These are phyloP conservation scores for Porites divaricata DNA, from an alignment of 92 coral and sea anemone species.

Conservation along the genomic window DNA sequence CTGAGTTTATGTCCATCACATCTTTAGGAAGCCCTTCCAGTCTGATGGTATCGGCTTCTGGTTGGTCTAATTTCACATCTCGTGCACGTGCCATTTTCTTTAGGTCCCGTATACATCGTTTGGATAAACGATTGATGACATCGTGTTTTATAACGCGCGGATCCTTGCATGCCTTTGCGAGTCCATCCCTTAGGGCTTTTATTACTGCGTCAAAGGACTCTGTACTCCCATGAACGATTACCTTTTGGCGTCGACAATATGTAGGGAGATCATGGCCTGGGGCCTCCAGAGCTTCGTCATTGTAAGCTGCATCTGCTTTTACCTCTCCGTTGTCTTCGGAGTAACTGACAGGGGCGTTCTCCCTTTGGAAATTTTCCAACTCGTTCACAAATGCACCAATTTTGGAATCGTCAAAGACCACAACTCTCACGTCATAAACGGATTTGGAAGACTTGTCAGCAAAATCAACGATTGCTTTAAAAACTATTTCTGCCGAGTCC, in stretches of 20 bases:
- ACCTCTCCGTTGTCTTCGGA: background rate
- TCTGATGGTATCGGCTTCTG: constrained; percentile 4
- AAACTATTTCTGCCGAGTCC: constrained; percentile 24
- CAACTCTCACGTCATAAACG: constrained; percentile 15
- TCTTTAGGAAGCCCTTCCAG: constrained; percentile 40
- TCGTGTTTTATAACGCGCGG: constrained; percentile 9
- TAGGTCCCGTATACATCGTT: constrained; percentile 5
- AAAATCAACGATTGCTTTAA: constrained; percentile 14
- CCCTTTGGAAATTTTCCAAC: constrained; percentile 2
- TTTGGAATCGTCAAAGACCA: constrained; percentile 8
- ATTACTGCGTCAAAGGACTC: constrained; percentile 10
- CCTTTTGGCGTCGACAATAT: background rate
- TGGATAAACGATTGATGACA: constrained; percentile 3
- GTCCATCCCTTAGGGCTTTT: constrained; percentile 21
- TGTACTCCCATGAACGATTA: constrained; percentile 5
- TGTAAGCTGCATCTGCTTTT: background rate
- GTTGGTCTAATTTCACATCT: constrained; percentile 39
- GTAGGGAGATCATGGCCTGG: background rate
- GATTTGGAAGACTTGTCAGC: background rate
- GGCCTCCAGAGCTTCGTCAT: background rate
- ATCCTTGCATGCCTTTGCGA: background rate
- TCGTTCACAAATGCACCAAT: constrained; percentile 18
- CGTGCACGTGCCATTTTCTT: constrained; percentile 6
- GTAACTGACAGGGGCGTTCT: background rate
- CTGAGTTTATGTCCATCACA: constrained; percentile 18